Conservation (phyloP, 2,113 vertebrate genomes). For the Puntigrus tetrazona region DNA sequence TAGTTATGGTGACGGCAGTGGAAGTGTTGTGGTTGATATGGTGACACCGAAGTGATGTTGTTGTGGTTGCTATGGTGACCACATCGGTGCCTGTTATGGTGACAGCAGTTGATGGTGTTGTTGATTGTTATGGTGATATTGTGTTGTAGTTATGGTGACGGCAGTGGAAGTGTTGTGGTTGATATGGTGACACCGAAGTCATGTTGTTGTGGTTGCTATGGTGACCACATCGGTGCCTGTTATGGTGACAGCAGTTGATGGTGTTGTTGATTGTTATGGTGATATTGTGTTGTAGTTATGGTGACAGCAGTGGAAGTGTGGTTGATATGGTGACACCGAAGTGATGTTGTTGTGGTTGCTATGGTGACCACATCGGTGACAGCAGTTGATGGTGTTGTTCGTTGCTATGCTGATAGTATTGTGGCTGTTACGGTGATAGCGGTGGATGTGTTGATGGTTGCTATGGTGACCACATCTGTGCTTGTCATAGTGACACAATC, state of each 20-base stretch:
- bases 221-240: neutral
- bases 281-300: neutral
- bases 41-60: neutral
- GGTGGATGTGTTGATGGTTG: neutral
- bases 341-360: no score
- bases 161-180: neutral
- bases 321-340: no score
- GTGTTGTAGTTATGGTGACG: rapidly evolving
- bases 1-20: neutral
- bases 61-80: neutral
- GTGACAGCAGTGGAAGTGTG: neutral
- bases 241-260: neutral
- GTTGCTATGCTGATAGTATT: neutral
- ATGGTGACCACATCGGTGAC: no score
- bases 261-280: neutral
- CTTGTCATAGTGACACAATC: no score
- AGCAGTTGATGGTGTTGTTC: neutral
- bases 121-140: neutral
- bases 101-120: neutral
- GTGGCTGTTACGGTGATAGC: neutral
- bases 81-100: neutral
- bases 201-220: neutral
- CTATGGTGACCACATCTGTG: neutral
- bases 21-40: neutral
- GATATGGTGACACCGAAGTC: neutral